These are phyloP conservation scores for Leucophenga varia DNA, from an alignment of 1,140 invertebrate genomes.

Conservation along the genomic window DNA sequence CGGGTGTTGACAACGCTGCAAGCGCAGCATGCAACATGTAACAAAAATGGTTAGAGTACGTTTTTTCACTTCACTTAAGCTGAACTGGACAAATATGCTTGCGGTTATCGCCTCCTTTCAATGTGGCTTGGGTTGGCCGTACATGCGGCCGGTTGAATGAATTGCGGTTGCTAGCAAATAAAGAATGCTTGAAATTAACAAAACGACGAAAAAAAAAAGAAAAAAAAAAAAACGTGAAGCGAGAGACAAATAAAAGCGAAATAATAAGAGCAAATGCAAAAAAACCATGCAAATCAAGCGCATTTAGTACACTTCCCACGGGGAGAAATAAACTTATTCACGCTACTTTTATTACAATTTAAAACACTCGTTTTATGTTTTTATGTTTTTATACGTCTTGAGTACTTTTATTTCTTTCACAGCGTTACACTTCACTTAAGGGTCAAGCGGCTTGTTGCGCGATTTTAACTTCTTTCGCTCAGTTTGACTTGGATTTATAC, in stretches of 20 bases:
- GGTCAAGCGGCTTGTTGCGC: not conserved
- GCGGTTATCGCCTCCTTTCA: too few relatives aligned
- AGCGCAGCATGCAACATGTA: too few relatives aligned
- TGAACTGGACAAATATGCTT: too few relatives aligned
- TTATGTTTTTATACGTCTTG: not conserved
- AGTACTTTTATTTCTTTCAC: too few relatives aligned
- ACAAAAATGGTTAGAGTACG: conserved; percentile 7
- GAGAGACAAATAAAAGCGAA: too few relatives aligned
- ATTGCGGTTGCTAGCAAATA: too few relatives aligned
- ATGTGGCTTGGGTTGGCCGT: conserved; percentile 4
- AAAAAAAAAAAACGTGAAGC: not conserved
- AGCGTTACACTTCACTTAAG: not conserved
- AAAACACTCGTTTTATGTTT: conserved; percentile 27
- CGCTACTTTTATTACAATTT: conserved; percentile 26
- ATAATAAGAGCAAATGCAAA: not conserved
- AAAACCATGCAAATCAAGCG: conserved; percentile 3
- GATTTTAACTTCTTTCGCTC: too few relatives aligned
- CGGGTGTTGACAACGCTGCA: conserved; percentile 6
- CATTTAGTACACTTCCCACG: too few relatives aligned
- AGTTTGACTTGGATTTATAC: too few relatives aligned
- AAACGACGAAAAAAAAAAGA: not conserved
- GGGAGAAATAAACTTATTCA: conserved; percentile 2
- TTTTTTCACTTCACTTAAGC: too few relatives aligned
- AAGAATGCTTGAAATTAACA: too few relatives aligned
- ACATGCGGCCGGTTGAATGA: too few relatives aligned